phyloP scores from a whole-genome alignment of 2,888 invertebrate genomes.

The Steinernema carpocapsae region DNA sequence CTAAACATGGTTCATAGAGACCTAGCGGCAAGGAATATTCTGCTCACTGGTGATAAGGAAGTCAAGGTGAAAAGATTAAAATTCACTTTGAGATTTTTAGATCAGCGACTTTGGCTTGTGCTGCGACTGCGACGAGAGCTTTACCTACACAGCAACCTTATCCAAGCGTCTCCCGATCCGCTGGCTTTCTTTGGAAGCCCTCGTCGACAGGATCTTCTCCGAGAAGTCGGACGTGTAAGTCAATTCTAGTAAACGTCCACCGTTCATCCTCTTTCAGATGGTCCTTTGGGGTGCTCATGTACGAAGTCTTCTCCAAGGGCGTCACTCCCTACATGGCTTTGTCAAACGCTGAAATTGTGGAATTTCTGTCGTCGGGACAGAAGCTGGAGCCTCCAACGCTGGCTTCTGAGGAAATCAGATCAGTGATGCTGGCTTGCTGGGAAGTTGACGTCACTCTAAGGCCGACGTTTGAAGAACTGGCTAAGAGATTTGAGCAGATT shows the following conservation, averaged over 20 bases:
- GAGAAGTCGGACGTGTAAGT: conserved; percentile 35
- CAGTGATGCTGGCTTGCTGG: neutral
- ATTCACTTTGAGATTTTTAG: neutral
- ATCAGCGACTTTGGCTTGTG: conserved; percentile 36
- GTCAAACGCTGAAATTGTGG: conserved; percentile 38
- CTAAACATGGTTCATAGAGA: conserved; percentile 95
- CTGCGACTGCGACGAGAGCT: conserved; percentile 34
- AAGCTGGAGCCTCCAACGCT: neutral
- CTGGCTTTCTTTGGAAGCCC: conserved; percentile 32
- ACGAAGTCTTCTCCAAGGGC: conserved; percentile 37
- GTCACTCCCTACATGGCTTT: conserved; percentile 35
- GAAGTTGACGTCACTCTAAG: neutral
- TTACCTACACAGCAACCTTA: conserved; percentile 30
- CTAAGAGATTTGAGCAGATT: neutral
- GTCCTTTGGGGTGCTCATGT: conserved; percentile 37
- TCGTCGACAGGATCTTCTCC: conserved; percentile 34
- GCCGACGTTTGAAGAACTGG: neutral
- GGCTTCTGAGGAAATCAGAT: neutral
- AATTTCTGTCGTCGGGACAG: conserved; percentile 32
- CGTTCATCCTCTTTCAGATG: neutral
- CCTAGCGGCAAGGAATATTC: conserved; percentile 79
- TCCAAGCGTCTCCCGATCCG: conserved; percentile 31
- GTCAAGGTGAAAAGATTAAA: neutral
- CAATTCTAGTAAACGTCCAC: neutral
- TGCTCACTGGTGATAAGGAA: conserved; percentile 57